These are phyloP conservation scores for Oreocharis arfaki DNA, from an alignment of 2,113 vertebrate species.

Conservation along the genomic window DNA sequence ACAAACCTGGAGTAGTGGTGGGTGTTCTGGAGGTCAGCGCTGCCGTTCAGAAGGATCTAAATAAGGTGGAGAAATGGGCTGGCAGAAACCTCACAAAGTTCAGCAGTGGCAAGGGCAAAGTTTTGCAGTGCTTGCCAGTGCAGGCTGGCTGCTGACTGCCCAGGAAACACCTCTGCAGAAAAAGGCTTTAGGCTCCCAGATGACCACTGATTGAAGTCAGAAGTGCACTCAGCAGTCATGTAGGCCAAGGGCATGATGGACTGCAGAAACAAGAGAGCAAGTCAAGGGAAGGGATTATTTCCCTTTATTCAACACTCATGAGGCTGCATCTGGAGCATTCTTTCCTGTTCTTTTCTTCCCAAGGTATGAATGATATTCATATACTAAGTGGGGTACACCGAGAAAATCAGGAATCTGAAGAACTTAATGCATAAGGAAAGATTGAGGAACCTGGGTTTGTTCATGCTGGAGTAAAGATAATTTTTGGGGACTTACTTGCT, in stretches of 20 bases:
- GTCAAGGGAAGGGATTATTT: not conserved
- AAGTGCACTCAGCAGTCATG: not conserved
- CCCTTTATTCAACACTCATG: not conserved
- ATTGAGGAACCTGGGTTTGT: not conserved
- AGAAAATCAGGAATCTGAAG: not conserved
- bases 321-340: not conserved
- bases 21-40: not conserved
- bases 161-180: not conserved
- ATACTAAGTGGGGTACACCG: not conserved
- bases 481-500: not conserved
- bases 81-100: not conserved
- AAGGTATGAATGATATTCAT: not conserved
- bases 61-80: not conserved
- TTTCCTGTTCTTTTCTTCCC: not conserved
- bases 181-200: not conserved
- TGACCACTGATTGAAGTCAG: not conserved
- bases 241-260: not conserved
- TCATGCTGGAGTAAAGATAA: not conserved
- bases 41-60: not conserved
- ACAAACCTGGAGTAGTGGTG: not conserved
- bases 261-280: not conserved
- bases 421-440: not conserved
- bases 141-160: not conserved
- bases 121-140: not conserved
- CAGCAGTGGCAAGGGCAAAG: not conserved